phyloP scores from a whole-genome alignment of 1,140 invertebrate species.

The Halyomorpha halys region DNA sequence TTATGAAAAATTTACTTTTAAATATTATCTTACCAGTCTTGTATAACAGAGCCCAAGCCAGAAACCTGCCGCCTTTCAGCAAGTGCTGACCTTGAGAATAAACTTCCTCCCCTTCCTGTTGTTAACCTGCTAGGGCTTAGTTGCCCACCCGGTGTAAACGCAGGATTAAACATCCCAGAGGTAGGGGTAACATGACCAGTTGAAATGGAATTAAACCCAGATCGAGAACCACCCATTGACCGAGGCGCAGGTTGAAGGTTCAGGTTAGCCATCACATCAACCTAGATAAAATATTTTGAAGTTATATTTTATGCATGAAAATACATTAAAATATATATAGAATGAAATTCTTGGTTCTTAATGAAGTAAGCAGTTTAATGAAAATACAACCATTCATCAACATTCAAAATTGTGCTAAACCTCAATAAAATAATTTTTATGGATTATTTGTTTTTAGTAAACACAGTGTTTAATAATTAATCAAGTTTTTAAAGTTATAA shows the following conservation, averaged over 20 bases:
- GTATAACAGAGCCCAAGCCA: slow-evolving; percentile 33
- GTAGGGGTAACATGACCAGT: slow-evolving; percentile 62
- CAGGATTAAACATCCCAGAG: slow-evolving; percentile 48
- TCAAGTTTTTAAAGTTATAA: too few relatives aligned
- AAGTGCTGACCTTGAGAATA: slow-evolving; percentile 66
- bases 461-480: too few relatives aligned
- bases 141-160: slow-evolving; percentile 43
- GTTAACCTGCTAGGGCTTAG: slow-evolving; percentile 45
- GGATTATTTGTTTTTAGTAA: too few relatives aligned
- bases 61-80: slow-evolving; percentile 58
- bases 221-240: slow-evolving; percentile 43
- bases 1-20: too few relatives aligned
- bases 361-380: too few relatives aligned
- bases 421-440: too few relatives aligned
- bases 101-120: slow-evolving; percentile 36
- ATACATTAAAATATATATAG: too few relatives aligned
- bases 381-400: too few relatives aligned
- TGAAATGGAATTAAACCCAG: slow-evolving; percentile 44
- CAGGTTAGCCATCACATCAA: slow-evolving; percentile 62
- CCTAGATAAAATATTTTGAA: slow-evolving; percentile 13
- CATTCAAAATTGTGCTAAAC: too few relatives aligned
- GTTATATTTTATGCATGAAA: too few relatives aligned
- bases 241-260: slow-evolving; percentile 61
- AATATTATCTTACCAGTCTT: slow-evolving; percentile 14
- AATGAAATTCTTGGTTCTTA: too few relatives aligned